Conservation (phyloP, 2,888 invertebrate genomes). For the Bombyx huttoni region DNA sequence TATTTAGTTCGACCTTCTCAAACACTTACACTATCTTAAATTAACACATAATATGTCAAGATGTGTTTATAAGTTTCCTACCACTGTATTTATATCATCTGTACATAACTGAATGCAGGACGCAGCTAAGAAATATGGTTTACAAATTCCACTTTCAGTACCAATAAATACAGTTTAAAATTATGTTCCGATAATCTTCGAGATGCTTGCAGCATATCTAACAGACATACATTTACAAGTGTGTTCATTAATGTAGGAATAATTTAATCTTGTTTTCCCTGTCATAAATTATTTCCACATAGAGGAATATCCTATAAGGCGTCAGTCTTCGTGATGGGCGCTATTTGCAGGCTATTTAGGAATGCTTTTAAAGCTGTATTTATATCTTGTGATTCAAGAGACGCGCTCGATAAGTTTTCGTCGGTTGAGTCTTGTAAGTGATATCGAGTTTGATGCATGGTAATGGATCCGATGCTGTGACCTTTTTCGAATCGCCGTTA, state of each 20-base stretch:
- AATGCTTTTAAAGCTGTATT: constrained; percentile 28
- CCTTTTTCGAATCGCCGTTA: not conserved
- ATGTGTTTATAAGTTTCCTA: too few species aligned
- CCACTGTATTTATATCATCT: too few species aligned
- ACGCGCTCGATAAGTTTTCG: constrained; percentile 37
- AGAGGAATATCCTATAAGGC: not conserved
- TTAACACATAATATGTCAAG: too few species aligned
- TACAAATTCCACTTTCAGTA: too few species aligned
- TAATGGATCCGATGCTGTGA: constrained; percentile 35
- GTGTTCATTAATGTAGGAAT: not conserved
- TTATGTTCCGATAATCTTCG: not conserved
- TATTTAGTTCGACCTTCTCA: too few species aligned
- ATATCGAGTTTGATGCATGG: constrained; percentile 45
- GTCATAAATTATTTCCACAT: not conserved
- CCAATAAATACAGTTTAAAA: not conserved
- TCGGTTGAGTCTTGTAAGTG: constrained; percentile 31
- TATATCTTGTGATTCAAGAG: constrained; percentile 31
- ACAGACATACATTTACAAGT: not conserved
- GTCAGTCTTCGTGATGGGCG: not conserved
- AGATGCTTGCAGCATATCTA: not conserved
- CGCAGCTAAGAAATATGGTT: too few species aligned
- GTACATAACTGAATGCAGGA: too few species aligned
- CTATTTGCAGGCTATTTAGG: constrained; percentile 13
- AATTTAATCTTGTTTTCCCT: not conserved
- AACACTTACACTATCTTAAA: too few species aligned